These are phyloP conservation scores for Alloscopus bannaensis DNA, from an alignment of 2,888 invertebrate species.

Conservation along the genomic window DNA sequence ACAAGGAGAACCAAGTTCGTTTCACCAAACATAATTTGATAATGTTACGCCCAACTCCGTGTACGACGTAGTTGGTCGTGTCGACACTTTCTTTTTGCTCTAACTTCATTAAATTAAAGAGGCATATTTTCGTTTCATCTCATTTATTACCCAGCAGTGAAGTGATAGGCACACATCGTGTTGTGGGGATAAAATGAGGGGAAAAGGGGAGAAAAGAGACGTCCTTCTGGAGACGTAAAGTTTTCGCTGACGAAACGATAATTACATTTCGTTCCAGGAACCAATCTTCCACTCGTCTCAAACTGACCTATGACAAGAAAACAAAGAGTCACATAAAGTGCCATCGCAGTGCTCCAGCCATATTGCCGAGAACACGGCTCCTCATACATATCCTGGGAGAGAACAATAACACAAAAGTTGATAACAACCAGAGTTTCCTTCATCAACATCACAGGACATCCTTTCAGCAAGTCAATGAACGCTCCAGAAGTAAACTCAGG, in stretches of 20 bases:
- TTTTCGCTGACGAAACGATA: constrained; percentile 88
- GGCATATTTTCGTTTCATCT: background rate
- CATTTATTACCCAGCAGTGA: constrained; percentile 87
- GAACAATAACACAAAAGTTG: constrained; percentile 1
- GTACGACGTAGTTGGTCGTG: too few relatives aligned
- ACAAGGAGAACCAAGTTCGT: constrained; percentile 9
- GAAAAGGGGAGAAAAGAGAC: constrained; percentile 94
- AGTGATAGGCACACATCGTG: constrained; percentile 91
- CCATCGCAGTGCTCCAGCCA: too few relatives aligned
- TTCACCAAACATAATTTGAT: background rate
- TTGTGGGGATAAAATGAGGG: constrained; percentile 97
- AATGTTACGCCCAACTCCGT: background rate
- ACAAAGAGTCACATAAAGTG: background rate
- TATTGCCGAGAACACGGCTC: too few relatives aligned
- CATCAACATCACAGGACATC: background rate
- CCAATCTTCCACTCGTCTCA: constrained; percentile 86
- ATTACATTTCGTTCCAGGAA: constrained; percentile 88
- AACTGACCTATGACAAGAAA: constrained; percentile 82
- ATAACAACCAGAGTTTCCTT: background rate
- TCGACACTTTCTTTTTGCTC: too few relatives aligned
- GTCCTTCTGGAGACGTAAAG: constrained; percentile 83
- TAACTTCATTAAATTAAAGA: constrained; percentile 5
- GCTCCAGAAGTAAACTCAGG: constrained; percentile 40
- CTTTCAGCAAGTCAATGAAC: constrained; percentile 11
- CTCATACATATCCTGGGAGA: background rate